Evolutionary conservation across 1,140 invertebrate genomes (phyloP).

Genomic region (Potamilus streckersoni): DNA sequence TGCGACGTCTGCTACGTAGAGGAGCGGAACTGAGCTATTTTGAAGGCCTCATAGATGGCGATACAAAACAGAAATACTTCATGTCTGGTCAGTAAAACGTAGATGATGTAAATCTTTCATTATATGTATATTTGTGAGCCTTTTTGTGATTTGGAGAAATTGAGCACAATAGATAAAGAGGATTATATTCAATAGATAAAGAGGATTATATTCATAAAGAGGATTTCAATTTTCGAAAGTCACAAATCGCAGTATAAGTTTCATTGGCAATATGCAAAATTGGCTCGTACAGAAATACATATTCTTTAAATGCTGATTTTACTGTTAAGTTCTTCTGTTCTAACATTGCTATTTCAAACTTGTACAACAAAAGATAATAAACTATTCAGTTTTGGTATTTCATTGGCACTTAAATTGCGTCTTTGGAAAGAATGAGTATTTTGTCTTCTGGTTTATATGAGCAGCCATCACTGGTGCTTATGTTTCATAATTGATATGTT

Average conservation of each 20-base stretch:
- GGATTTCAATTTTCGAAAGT: neutral
- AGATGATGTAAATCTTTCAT: neutral
- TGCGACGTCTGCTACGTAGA: constrained; percentile 50
- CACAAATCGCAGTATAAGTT: neutral
- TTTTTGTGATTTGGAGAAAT: neutral
- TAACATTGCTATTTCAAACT: too few species aligned
- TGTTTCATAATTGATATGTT: too few species aligned
- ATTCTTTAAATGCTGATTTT: too few species aligned
- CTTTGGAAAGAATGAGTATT: too few species aligned
- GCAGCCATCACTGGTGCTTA: too few species aligned
- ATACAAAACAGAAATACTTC: constrained; percentile 48
- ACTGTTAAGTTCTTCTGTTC: too few species aligned
- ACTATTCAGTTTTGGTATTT: too few species aligned
- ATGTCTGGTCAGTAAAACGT: constrained; percentile 47
- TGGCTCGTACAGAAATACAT: neutral
- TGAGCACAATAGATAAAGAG: neutral
- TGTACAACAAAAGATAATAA: too few species aligned
- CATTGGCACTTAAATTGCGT: too few species aligned
- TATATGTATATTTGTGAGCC: neutral
- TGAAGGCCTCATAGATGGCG: constrained; percentile 49
- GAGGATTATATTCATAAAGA: neutral
- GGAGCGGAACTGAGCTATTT: constrained; percentile 57
- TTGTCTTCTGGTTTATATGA: too few species aligned
- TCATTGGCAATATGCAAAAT: constrained; percentile 3
- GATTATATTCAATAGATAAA: neutral